A percentile compares a stretch with the other conserved stretches of the same genome.
These are phyloP conservation scores for Physocephala rufipes DNA, from an alignment of 2,888 invertebrate species.

Conservation along the genomic window DNA sequence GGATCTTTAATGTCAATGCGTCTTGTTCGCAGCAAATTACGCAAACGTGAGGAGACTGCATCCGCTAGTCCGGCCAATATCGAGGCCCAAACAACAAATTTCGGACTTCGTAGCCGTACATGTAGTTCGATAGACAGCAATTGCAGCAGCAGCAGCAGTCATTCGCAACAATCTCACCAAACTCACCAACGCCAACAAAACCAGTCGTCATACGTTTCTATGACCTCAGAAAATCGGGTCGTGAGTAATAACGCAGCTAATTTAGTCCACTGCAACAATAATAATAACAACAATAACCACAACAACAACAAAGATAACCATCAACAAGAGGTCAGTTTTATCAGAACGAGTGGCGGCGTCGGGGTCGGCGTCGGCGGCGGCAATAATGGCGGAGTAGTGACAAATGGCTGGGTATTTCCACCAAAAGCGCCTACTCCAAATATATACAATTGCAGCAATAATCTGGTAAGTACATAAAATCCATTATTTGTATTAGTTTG, in stretches of 20 bases:
- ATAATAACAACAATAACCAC: too few species aligned
- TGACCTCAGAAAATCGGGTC: slow-evolving; percentile 44
- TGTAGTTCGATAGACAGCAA: slow-evolving; percentile 58
- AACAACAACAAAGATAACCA: slow-evolving; percentile 42
- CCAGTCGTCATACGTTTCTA: slow-evolving; percentile 43
- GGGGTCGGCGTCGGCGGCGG: slow-evolving; percentile 61
- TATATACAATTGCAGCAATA: slow-evolving; percentile 72
- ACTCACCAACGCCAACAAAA: too few species aligned
- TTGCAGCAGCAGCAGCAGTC: slow-evolving; percentile 33
- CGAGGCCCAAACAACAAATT: slow-evolving; percentile 68
- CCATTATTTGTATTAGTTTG: too few species aligned
- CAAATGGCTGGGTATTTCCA: slow-evolving; percentile 80
- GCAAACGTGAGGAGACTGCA: slow-evolving; percentile 83
- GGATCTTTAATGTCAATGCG: slow-evolving; percentile 88
- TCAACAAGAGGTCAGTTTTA: slow-evolving; percentile 48
- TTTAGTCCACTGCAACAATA: slow-evolving; percentile 41
- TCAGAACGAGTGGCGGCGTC: slow-evolving; percentile 49
- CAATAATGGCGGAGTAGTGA: slow-evolving; percentile 65
- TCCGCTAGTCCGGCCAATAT: slow-evolving; percentile 69
- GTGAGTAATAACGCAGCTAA: slow-evolving; percentile 44
- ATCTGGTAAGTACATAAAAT: slow-evolving; percentile 71
- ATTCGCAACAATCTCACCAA: slow-evolving; percentile 42
- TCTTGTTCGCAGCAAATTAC: slow-evolving; percentile 90
- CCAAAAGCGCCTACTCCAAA: slow-evolving; percentile 82
- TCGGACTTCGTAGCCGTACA: slow-evolving; percentile 44